Evolutionary conservation across 2,888 invertebrate species (phyloP), one percentile per base, ranked within the genome.

Genomic region (Pyrrhia umbra): DNA sequence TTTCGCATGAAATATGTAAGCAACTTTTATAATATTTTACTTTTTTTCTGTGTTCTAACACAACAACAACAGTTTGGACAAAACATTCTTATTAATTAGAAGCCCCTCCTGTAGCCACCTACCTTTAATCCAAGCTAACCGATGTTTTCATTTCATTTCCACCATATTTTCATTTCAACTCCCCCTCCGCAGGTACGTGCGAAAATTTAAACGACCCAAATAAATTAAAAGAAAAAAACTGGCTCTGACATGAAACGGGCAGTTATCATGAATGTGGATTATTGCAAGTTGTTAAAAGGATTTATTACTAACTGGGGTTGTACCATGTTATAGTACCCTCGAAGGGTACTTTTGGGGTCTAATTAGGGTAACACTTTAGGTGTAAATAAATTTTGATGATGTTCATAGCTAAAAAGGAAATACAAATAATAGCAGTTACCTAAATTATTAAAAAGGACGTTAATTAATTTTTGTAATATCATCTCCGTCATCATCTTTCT

Each of bases 281-380:
- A 78, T 77, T 78, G 70, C 76, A 75, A 75, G 75, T 77, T 78
- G 76, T 82, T 64, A 66, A 69, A 46, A n/a, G 69, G 68, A 82
- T 84, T 81, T 80, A 80, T 78, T 52, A 49, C 39, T 65, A 80
- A 68, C 70, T 69, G 73, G 58, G 43, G 27, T 27, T n/a, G 13
- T 16, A 21, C 10, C 9, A 52, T 42, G 27, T 61, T 63, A 64
- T 63, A 51, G 62, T 58, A 47, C 8, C 30, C 21, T 27, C 15
- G 39, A 16, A 2, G 39, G 13, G 20, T 15, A 15, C 20, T 18
- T 10, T 27, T 20, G 6, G 30, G n/a, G 8, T 18, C 15, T 18
- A 27, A 43, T 40, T 34, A 18, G 39, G 25, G n/a, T 39, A 15
- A 20, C 25, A 43, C 5, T 10, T 40, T n/a, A n/a, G n/a, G n/a